These are phyloP conservation scores for Lycaon pictus DNA, from an alignment of 2,113 vertebrate species.

Conservation along the genomic window DNA sequence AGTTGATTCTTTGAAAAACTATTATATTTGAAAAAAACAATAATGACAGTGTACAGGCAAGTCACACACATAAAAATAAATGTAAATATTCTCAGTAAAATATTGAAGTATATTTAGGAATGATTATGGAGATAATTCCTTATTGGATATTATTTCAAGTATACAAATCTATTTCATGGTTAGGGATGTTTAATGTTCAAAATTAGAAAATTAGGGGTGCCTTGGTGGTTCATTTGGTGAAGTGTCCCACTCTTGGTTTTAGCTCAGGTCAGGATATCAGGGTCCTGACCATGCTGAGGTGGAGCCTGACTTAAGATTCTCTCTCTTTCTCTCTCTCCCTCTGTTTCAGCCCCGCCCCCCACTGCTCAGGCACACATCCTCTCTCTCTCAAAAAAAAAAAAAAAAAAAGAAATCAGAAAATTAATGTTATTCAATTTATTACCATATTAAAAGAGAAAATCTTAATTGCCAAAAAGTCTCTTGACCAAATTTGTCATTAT, in stretches of 20 bases:
- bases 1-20: not conserved
- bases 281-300: not conserved
- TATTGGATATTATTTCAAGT: not conserved
- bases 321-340: not conserved
- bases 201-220: not conserved
- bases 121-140: not conserved
- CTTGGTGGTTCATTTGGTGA: not conserved
- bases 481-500: not conserved
- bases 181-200: not conserved
- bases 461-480: not conserved
- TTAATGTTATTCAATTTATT: not conserved
- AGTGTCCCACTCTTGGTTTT: not conserved
- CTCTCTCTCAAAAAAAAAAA: not conserved
- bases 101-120: not conserved
- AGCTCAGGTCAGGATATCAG: not conserved
- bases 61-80: not conserved
- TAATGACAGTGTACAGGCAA: not conserved
- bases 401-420: not conserved
- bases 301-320: too few species aligned
- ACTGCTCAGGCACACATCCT: not conserved
- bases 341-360: not conserved
- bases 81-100: not conserved
- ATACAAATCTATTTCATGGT: not conserved
- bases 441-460: not conserved
- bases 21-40: not conserved